Conservation (phyloP, 2,797 vertebrate species). For the Enteromius mattozi region DNA sequence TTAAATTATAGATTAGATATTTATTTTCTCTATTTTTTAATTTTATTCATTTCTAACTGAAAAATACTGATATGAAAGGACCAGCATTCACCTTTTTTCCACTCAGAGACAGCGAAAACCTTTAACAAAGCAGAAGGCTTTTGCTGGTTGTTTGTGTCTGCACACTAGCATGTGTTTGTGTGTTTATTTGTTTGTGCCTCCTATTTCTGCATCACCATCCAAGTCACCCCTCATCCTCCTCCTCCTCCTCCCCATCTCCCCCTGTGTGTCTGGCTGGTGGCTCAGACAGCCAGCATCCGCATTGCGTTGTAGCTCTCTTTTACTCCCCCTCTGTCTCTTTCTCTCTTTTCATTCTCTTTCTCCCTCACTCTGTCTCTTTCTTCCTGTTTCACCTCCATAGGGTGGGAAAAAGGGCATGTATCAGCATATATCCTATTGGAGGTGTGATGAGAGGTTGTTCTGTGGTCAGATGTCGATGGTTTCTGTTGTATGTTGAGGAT, state of each 20-base stretch:
- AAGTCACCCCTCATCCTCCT: constrained; percentile 54
- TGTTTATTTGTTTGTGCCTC: constrained; percentile 56
- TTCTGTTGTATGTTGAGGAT: constrained; percentile 23
- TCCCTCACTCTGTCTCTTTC: constrained; percentile 59
- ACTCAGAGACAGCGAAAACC: neutral
- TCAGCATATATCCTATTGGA: constrained; percentile 63
- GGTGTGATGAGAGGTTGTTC: constrained; percentile 37
- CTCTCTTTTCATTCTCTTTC: constrained; percentile 63
- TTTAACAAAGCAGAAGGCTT: constrained; percentile 10
- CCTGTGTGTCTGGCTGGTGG: constrained; percentile 72
- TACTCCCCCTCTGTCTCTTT: constrained; percentile 68
- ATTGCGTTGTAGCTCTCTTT: constrained; percentile 76
- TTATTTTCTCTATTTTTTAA: neutral
- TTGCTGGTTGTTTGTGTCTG: constrained; percentile 1
- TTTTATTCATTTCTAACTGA: neutral
- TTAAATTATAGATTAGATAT: neutral
- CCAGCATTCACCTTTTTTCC: neutral
- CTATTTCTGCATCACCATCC: constrained; percentile 48
- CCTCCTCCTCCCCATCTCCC: constrained; percentile 51
- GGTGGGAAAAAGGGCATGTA: constrained; percentile 66
- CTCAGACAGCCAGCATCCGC: constrained; percentile 81
- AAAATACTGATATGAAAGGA: constrained; percentile 14
- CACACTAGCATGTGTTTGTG: constrained; percentile 3
- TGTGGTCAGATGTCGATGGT: constrained; percentile 32
- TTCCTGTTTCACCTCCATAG: constrained; percentile 57